A percentile compares a stretch with the other conserved stretches of the same genome.
These are phyloP conservation scores for Myotis myotis DNA, from an alignment of 2,797 vertebrate species.

Conservation along the genomic window DNA sequence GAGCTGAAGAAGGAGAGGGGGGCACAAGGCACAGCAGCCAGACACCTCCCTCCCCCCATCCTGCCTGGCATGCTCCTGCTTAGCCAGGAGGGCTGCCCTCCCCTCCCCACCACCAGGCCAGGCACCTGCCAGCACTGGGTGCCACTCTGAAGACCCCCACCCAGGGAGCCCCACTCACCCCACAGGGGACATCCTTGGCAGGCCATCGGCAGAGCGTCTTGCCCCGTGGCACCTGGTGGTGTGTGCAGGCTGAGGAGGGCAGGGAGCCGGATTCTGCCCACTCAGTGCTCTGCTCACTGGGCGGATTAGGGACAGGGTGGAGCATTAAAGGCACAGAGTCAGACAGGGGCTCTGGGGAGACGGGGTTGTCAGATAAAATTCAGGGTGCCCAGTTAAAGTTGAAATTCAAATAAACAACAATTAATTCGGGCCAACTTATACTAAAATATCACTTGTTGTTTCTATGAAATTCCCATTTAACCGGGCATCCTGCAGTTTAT, in stretches of 20 bases:
- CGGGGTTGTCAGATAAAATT: neutral
- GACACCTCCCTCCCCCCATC: accelerated
- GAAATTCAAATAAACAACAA: neutral
- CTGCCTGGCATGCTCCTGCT: neutral
- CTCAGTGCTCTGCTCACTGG: neutral
- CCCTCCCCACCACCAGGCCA: neutral
- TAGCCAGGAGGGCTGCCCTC: neutral
- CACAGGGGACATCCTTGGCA: neutral
- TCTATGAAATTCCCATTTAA: neutral
- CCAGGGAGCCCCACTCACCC: conserved; percentile 45
- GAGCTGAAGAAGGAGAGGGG: neutral
- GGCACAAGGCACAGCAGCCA: neutral
- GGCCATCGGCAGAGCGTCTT: neutral
- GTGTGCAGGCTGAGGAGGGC: neutral
- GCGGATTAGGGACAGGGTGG: conserved; percentile 49
- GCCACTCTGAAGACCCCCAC: neutral
- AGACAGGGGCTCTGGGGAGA: neutral
- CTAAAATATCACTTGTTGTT: neutral
- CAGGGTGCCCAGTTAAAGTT: neutral
- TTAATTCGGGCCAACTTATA: no score
- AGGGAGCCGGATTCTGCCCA: neutral
- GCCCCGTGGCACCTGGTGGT: neutral
- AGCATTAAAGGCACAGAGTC: neutral
- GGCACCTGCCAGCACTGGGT: neutral
- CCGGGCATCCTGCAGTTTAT: neutral